Conservation (phyloP, 2,113 vertebrate species). For the Clupea harengus region DNA sequence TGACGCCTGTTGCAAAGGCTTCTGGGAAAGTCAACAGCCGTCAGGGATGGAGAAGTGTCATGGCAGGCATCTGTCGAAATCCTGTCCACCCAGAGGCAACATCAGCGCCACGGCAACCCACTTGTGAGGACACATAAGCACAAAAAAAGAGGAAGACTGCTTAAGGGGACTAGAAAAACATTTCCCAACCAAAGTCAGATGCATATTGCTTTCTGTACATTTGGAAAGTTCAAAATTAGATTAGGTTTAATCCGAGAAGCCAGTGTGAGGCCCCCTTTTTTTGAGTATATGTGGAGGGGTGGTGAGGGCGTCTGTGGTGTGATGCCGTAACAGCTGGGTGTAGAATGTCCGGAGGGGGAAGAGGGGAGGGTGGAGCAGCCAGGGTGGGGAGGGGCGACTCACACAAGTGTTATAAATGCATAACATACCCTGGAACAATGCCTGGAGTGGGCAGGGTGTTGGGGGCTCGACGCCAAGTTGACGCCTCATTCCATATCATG, state of each 20-base stretch:
- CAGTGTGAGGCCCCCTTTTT: neutral
- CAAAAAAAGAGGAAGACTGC: no score
- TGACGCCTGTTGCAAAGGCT: neutral
- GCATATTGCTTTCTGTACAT: neutral
- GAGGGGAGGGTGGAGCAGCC: constrained; percentile 28
- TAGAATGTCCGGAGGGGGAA: constrained; percentile 48
- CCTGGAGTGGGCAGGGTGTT: neutral
- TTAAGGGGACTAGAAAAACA: no score
- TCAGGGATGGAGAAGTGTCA: neutral
- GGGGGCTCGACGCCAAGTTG: neutral
- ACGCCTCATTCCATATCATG: constrained; percentile 17
- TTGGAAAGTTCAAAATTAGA: neutral
- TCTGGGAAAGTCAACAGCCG: neutral
- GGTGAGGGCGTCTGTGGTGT: neutral
- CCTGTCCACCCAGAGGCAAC: neutral
- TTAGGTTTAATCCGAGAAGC: neutral
- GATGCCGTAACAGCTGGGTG: constrained; percentile 54
- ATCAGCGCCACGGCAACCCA: neutral
- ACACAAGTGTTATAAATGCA: constrained; percentile 29
- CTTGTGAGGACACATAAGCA: no score
- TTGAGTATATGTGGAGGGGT: neutral
- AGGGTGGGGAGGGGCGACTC: neutral
- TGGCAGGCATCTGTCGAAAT: neutral
- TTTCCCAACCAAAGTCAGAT: neutral
- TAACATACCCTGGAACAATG: constrained; percentile 33